Conservation (phyloP, 2,113 vertebrate genomes). For the Halcyon senegalensis region DNA sequence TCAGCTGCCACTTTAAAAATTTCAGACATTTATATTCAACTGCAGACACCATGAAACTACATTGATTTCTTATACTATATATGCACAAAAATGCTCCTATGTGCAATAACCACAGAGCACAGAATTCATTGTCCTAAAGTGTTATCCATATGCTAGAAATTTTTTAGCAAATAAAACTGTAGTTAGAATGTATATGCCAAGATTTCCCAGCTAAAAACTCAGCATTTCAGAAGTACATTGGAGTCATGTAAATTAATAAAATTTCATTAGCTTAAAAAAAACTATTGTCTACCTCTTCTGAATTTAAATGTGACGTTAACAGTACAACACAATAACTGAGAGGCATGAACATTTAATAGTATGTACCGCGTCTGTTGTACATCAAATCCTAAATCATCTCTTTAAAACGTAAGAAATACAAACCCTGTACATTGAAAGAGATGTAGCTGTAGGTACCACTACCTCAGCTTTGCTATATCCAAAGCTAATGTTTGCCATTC, state of each 20-base stretch:
- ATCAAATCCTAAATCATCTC: background rate
- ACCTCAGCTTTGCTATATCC: background rate
- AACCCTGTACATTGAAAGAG: background rate
- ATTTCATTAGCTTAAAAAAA: background rate
- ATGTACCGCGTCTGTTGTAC: background rate
- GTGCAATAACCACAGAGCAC: background rate
- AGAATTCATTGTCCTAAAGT: background rate
- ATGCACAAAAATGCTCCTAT: background rate
- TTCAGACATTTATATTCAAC: background rate
- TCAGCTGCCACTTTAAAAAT: background rate
- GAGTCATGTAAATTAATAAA: background rate
- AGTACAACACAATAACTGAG: background rate
- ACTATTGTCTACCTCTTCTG: background rate
- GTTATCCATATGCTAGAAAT: background rate
- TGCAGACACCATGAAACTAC: background rate
- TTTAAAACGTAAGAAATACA: background rate
- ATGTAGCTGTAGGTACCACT: background rate
- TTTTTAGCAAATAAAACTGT: background rate
- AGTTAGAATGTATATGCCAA: background rate
- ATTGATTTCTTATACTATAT: background rate
- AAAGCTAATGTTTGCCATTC: background rate
- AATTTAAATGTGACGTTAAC: background rate
- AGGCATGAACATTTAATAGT: background rate
- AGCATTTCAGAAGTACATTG: background rate
- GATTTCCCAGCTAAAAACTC: background rate